These are phyloP conservation scores for Indicator indicator DNA, from an alignment of 2,113 vertebrate genomes.

Conservation along the genomic window DNA sequence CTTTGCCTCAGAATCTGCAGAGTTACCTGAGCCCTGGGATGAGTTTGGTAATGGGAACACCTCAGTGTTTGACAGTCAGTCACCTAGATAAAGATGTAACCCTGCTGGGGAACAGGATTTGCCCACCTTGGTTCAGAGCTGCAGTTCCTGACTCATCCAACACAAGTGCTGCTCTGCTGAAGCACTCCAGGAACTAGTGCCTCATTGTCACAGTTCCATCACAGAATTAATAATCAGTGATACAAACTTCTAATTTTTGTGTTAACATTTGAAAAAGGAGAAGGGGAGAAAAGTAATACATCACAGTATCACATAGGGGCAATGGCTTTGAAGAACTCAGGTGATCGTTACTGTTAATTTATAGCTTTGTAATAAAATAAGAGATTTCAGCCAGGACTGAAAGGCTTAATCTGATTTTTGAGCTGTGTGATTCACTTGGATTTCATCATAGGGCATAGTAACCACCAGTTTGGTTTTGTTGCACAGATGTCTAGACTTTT, in stretches of 20 bases:
- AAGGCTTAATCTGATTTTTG: background rate
- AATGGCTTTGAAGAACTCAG: background rate
- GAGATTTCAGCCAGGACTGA: background rate
- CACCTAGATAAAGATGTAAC: background rate
- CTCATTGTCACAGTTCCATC: background rate
- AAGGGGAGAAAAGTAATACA: background rate
- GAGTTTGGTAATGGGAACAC: background rate
- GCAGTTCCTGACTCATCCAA: background rate
- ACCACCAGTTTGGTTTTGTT: slow-evolving; percentile 25
- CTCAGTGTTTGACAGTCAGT: background rate
- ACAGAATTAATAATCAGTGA: background rate
- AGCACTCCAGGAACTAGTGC: background rate
- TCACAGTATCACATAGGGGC: too few species aligned
- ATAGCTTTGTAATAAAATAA: background rate
- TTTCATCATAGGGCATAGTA: background rate
- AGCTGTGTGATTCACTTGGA: background rate
- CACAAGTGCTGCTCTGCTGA: background rate
- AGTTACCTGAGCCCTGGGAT: background rate
- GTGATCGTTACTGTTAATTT: background rate
- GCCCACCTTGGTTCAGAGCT: background rate
- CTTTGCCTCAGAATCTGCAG: background rate
- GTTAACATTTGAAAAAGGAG: background rate
- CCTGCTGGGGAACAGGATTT: background rate
- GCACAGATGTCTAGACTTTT: background rate
- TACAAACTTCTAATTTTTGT: background rate